Evolutionary conservation across 2,797 vertebrate species (phyloP), one percentile per base, ranked within the genome.

Genomic region (Anabacerthia variegaticeps): DNA sequence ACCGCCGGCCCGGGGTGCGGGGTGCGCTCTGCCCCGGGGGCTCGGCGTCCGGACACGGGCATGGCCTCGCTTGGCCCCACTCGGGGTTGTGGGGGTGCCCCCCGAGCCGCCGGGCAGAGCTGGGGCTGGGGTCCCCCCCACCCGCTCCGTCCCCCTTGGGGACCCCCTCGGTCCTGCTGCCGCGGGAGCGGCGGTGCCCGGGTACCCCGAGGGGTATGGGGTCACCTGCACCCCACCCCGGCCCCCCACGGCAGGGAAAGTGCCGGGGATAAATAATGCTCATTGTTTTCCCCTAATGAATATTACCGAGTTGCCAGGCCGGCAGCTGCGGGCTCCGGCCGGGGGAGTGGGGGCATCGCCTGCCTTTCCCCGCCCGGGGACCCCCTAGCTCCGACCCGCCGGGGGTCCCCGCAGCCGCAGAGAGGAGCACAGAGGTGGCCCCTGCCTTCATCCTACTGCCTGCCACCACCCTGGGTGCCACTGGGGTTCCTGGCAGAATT

Each of bases 201-300:
- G 54, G 72, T 67, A 4, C 58, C 32, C 77, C 30, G 44, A 37
- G 68, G 67, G 46, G 23, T 73, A 1, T 2, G 91, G 85, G 91
- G 79, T 94, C 92, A 92, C 95, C 91, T 90, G 85, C 80, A 92
- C 74, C 80, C 86, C 77, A 74, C 46, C 28, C 56, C 32, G 32
- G 23, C 58, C 52, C 95, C 76, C 74, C 83, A 61, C 12, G 52
- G 88, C 62, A 81, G 63, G 34, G 85, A 88, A 86, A 85, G 67
- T 34, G 82, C 51, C 8, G 55, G 48, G 84, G 61, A 84, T 83
- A 93, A 93, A 97, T 93, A 95, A 95, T 63, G 44, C 81, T 92
- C 91, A 95, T 97, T 97, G 95, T 96, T 91, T 86, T 79, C 68
- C 30, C 43, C 76, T 88, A 43, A 92, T 96, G 92, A 96, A 95